Evolutionary conservation across 2,888 invertebrate genomes (phyloP).

Genomic region (Rugalucina vietnamica): DNA sequence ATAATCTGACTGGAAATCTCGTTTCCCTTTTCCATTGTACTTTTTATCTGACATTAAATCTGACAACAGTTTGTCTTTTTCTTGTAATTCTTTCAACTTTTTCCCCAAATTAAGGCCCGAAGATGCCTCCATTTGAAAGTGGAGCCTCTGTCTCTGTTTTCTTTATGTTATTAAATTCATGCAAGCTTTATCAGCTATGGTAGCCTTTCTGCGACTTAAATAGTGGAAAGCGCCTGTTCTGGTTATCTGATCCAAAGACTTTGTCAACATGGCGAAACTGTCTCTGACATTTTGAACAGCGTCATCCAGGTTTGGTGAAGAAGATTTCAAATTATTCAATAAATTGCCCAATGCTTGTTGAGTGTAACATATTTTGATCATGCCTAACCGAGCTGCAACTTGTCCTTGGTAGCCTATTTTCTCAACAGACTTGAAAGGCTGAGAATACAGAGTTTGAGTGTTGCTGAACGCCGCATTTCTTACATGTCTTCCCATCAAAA

Average conservation of each 20-base stretch:
- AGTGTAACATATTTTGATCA: slow-evolving; percentile 16
- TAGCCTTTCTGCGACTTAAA: slow-evolving; percentile 37
- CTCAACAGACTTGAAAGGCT: too few relatives aligned
- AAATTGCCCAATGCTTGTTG: slow-evolving; percentile 44
- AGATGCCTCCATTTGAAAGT: slow-evolving; percentile 29
- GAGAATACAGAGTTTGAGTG: too few relatives aligned
- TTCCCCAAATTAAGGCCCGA: slow-evolving; percentile 26
- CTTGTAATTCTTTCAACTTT: slow-evolving; percentile 42
- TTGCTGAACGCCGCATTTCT: too few relatives aligned
- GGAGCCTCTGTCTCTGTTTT: slow-evolving; percentile 29
- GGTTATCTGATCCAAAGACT: slow-evolving; percentile 47
- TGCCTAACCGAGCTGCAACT: slow-evolving; percentile 9
- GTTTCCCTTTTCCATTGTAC: not conserved
- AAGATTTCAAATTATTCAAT: slow-evolving; percentile 21
- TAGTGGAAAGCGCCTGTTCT: slow-evolving; percentile 52
- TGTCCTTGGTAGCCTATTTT: slow-evolving; percentile 28
- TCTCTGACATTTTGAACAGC: slow-evolving; percentile 37
- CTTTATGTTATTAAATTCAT: slow-evolving; percentile 30
- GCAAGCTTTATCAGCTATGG: slow-evolving; percentile 29
- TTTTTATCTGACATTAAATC: slow-evolving; percentile 38
- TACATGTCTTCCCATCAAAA: too few relatives aligned
- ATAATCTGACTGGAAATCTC: not conserved
- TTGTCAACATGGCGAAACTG: slow-evolving; percentile 44
- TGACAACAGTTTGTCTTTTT: slow-evolving; percentile 35
- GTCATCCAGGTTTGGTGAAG: slow-evolving; percentile 19